phyloP scores from a whole-genome alignment of 2,888 invertebrate genomes.

The Ditula angustiorana region DNA sequence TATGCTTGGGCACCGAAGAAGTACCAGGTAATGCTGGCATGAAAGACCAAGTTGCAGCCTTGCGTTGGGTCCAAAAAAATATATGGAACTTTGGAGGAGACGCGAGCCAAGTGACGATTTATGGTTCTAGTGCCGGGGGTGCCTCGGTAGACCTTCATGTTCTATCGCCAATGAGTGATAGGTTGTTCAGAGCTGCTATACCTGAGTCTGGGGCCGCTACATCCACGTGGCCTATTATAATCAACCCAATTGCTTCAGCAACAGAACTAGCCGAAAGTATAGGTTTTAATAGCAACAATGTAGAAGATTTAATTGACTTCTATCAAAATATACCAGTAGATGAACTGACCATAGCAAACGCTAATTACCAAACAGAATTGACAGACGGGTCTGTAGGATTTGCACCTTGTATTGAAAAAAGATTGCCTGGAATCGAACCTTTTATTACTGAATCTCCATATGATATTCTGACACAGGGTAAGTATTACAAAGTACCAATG shows the following conservation, averaged over 20 bases:
- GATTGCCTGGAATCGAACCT: conserved; percentile 39
- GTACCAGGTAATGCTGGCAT: conserved; percentile 59
- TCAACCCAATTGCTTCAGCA: conserved; percentile 43
- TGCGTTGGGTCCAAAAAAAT: conserved; percentile 56
- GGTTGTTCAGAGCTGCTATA: conserved; percentile 50
- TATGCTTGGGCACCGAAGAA: conserved; percentile 51
- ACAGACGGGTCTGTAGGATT: conserved; percentile 28
- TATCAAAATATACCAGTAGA: conserved; percentile 5
- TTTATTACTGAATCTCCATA: conserved; percentile 44
- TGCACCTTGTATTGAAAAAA: conserved; percentile 45
- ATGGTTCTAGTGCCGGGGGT: conserved; percentile 54
- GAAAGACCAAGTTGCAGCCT: conserved; percentile 53
- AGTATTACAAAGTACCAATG: conserved; percentile 8
- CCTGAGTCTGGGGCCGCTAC: conserved; percentile 52
- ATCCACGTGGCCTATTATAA: conserved; percentile 40
- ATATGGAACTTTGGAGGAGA: conserved; percentile 55
- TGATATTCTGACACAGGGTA: conserved; percentile 27
- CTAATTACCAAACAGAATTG: background rate
- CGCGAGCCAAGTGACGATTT: conserved; percentile 49
- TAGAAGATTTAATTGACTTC: conserved; percentile 38
- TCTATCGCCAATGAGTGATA: conserved; percentile 46
- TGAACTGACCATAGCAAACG: conserved; percentile 7
- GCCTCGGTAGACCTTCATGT: conserved; percentile 50
- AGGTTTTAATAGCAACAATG: conserved; percentile 49
- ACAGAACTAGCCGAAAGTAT: conserved; percentile 51